phyloP scores from a whole-genome alignment of 2,888 invertebrate species.

The Lumbricus terrestris region DNA sequence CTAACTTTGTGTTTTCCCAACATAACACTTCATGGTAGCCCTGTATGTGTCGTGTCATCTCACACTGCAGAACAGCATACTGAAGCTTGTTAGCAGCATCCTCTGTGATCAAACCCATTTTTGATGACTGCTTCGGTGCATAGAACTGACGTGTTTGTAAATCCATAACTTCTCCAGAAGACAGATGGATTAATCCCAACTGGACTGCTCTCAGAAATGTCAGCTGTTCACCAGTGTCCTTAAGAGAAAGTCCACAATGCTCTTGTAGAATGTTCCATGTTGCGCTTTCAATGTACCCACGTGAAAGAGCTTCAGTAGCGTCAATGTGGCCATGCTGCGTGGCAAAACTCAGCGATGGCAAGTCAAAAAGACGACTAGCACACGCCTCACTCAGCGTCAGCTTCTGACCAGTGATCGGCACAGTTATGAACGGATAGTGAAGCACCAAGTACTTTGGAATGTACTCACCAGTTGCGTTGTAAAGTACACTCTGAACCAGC shows the following conservation, averaged over 20 bases:
- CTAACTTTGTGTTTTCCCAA: constrained; percentile 43
- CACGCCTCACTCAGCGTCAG: constrained; percentile 78
- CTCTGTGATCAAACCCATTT: constrained; percentile 30
- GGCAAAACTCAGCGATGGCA: constrained; percentile 66
- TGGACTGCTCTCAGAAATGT: constrained; percentile 89
- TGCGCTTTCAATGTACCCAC: neutral
- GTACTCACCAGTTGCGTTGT: neutral
- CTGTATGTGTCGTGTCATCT: constrained; percentile 51
- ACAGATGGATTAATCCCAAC: constrained; percentile 83
- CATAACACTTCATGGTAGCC: constrained; percentile 48
- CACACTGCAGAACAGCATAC: constrained; percentile 46
- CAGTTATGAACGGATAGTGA: constrained; percentile 6
- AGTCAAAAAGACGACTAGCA: constrained; percentile 76
- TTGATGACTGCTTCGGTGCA: constrained; percentile 28
- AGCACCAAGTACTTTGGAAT: constrained; percentile 16
- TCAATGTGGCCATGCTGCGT: neutral
- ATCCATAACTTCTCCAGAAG: constrained; percentile 74
- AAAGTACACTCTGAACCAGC: neutral
- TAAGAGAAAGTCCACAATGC: constrained; percentile 75
- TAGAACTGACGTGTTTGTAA: constrained; percentile 69
- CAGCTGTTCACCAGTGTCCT: constrained; percentile 68
- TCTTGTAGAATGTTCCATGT: constrained; percentile 71
- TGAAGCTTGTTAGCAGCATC: constrained; percentile 42
- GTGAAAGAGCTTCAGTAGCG: neutral
- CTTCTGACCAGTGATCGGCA: constrained; percentile 70